These are phyloP conservation scores for Apamea crenata DNA, from an alignment of 2,888 invertebrate species.

Conservation along the genomic window DNA sequence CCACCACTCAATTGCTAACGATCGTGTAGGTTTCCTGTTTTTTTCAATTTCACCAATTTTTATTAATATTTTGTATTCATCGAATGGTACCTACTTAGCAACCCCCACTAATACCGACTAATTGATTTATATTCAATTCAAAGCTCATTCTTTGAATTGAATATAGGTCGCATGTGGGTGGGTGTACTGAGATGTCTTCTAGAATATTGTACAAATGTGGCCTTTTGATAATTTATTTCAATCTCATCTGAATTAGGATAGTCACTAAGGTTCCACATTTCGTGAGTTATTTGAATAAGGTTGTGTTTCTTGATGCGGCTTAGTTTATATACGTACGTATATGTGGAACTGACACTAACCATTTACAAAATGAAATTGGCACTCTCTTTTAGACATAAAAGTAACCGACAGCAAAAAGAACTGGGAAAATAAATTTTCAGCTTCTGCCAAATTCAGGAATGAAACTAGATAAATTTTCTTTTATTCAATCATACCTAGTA, in stretches of 20 bases:
- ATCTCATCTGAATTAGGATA: not conserved
- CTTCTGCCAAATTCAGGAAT: not conserved
- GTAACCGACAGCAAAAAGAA: not conserved
- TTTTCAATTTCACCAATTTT: not conserved
- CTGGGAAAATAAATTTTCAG: no score
- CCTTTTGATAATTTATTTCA: not conserved
- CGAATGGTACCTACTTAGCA: not conserved
- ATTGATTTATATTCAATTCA: not conserved
- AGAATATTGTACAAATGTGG: not conserved
- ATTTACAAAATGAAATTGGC: not conserved
- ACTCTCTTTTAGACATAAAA: no score
- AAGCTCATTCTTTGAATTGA: not conserved
- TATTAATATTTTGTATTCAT: not conserved
- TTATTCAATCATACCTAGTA: not conserved
- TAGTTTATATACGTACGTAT: not conserved
- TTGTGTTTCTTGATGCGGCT: not conserved
- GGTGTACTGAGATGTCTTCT: constrained; percentile 1
- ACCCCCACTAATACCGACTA: not conserved
- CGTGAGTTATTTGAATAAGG: not conserved
- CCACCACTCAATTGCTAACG: not conserved
- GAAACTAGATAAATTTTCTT: not conserved
- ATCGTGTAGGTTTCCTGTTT: not conserved
- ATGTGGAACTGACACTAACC: not conserved
- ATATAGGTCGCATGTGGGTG: not conserved
- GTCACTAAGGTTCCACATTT: not conserved